Conservation (phyloP, 2,888 invertebrate species). For the Sepiola atlantica region DNA sequence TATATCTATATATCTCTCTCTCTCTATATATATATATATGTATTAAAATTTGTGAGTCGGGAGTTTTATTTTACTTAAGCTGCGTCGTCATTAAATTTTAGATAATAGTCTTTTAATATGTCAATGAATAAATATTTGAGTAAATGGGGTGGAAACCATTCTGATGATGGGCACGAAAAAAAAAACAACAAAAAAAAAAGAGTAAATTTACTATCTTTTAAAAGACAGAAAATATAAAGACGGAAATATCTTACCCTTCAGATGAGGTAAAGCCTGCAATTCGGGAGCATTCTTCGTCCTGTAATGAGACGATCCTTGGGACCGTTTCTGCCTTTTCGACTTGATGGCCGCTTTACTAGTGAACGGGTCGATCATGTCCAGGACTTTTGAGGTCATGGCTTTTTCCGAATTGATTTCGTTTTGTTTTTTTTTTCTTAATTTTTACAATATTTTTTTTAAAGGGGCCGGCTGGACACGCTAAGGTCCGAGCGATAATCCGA, state of each 20-base stretch:
- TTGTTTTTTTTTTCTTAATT: not conserved
- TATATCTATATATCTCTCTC: too few relatives aligned
- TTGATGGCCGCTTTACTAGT: conserved; percentile 93
- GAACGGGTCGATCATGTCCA: conserved; percentile 99
- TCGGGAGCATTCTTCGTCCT: conserved; percentile 98
- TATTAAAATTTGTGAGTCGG: not conserved
- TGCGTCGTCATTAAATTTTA: not conserved
- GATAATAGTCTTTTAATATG: not conserved
- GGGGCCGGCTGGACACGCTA: conserved; percentile 10
- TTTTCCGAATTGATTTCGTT: conserved; percentile 36
- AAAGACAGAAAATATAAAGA: conserved; percentile 34
- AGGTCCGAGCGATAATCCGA: conserved; percentile 45
- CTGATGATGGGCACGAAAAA: not conserved
- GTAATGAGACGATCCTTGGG: conserved; percentile 98
- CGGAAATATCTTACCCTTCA: conserved; percentile 89
- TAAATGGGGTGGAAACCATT: not conserved
- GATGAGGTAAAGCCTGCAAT: conserved; percentile 93
- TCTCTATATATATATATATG: not conserved
- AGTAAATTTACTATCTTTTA: too few relatives aligned
- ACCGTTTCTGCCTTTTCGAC: conserved; percentile 98
- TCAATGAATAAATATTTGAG: not conserved
- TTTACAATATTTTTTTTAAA: not conserved
- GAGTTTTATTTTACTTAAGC: not conserved
- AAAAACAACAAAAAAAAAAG: not conserved
- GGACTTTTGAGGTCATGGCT: conserved; percentile 74